Evolutionary conservation across 2,888 invertebrate species (phyloP), one percentile per base, ranked within the genome.

Genomic region (Abrostola triplasia): DNA sequence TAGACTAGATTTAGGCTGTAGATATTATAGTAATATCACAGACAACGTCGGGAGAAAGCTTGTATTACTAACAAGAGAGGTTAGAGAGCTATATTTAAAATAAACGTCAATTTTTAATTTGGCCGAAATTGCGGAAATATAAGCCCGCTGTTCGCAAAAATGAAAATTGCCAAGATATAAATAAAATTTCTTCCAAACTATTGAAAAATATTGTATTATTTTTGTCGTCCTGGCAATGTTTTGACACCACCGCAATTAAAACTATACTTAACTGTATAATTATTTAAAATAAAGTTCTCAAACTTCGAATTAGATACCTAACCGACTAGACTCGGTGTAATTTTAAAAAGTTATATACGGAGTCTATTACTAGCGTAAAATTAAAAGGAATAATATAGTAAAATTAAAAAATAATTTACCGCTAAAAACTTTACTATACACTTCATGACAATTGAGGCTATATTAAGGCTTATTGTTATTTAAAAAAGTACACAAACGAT

Each of bases 361-460:
- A 62, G 52, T 51, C 42, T 36, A 59, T 54, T 57, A 59, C 10
- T 58, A 11, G 57, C 57, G 7, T 55, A 49, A 58, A 41, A 61
- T 65, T 67, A 9, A 62, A 70, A 65, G 61, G 63, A 62, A 59
- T 54, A 40, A 61, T 37, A 54, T 79, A 68, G n/a, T n/a, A n/a
- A n/a, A n/a, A n/a, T n/a, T n/a, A n/a, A n/a, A n/a, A n/a, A 76
- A 64, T 79, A 67, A 76, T 77, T 70, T 24, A 54, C 62, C 64
- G 67, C 58, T 67, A 67, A 64, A 70, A 68, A 67, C 55, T 52
- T 44, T 13, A 0, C 1, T 41, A n/a, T n/a, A 41, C n/a, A n/a
- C n/a, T n/a, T n/a, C n/a, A n/a, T n/a, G n/a, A n/a, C n/a, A n/a
- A n/a, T n/a, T n/a, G n/a, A n/a, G n/a, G n/a, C n/a, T n/a, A n/a